Evolutionary conservation across 2,888 invertebrate genomes (phyloP).

Genomic region (Blomia tropicalis): DNA sequence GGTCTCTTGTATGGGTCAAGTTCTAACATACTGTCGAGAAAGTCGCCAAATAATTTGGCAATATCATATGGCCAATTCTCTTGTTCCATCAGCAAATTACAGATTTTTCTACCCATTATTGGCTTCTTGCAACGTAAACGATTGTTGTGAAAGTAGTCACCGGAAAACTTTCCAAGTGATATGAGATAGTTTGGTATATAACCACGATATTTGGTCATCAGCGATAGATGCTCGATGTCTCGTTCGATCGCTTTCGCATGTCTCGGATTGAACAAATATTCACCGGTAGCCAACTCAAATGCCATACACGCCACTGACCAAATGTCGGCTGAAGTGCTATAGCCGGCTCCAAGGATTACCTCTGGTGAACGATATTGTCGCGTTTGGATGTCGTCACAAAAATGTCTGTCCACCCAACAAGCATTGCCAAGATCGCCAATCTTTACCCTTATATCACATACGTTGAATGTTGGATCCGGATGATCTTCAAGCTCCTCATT

Average conservation of each 20-base stretch:
- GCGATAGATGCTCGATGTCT: slow-evolving; percentile 97
- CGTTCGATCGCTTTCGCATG: slow-evolving; percentile 88
- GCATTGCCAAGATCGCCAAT: slow-evolving; percentile 98
- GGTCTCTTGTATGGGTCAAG: slow-evolving; percentile 84
- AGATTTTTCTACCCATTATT: not conserved
- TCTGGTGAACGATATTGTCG: slow-evolving; percentile 91
- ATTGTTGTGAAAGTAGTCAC: slow-evolving; percentile 40
- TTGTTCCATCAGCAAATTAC: slow-evolving; percentile 69
- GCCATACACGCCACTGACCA: slow-evolving; percentile 99
- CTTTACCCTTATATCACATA: slow-evolving; percentile 80
- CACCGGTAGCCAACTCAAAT: slow-evolving; percentile 97
- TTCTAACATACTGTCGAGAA: slow-evolving; percentile 87
- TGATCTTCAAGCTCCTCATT: slow-evolving; percentile 25
- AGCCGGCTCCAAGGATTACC: slow-evolving; percentile 86
- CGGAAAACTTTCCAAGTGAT: slow-evolving; percentile 73
- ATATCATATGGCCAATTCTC: slow-evolving; percentile 84
- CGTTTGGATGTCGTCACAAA: slow-evolving; percentile 97
- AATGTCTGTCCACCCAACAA: slow-evolving; percentile 88
- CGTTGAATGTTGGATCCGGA: slow-evolving; percentile 63
- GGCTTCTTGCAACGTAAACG: not conserved
- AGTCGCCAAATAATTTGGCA: slow-evolving; percentile 79
- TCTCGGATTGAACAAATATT: slow-evolving; percentile 97
- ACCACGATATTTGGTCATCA: slow-evolving; percentile 92
- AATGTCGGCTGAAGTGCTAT: slow-evolving; percentile 91
- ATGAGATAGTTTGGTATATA: slow-evolving; percentile 87